A percentile compares a stretch with the other conserved stretches of the same genome.
phyloP scores from a whole-genome alignment of 2,113 vertebrate species.

The Empidonax traillii region DNA sequence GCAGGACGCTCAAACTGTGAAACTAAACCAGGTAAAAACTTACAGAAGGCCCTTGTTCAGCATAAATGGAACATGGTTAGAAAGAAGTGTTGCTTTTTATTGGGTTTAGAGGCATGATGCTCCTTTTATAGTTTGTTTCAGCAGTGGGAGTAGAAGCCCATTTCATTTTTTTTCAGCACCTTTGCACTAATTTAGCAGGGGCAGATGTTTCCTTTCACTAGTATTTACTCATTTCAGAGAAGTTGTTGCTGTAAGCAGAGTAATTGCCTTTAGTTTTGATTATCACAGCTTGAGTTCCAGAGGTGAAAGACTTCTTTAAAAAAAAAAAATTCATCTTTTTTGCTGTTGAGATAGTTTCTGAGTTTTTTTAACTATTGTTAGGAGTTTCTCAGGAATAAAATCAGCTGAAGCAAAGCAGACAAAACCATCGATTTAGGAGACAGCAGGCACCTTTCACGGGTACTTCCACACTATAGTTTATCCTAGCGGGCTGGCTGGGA shows the following conservation, averaged over 20 bases:
- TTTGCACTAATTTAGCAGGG: neutral
- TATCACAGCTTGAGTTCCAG: slow-evolving; percentile 30
- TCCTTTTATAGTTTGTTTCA: neutral
- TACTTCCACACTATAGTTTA: neutral
- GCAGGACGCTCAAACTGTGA: neutral
- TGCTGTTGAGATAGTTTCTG: neutral
- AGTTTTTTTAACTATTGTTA: slow-evolving; percentile 20
- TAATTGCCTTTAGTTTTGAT: slow-evolving; percentile 29
- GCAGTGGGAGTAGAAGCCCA: neutral
- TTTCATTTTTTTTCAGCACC: neutral
- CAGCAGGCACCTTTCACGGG: neutral
- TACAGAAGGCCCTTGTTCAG: neutral
- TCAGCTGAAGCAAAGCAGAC: slow-evolving; percentile 7
- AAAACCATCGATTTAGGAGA: neutral
- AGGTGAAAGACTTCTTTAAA: neutral
- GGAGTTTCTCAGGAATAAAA: slow-evolving; percentile 61
- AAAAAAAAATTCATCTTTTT: neutral
- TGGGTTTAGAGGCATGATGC: neutral
- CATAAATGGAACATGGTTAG: neutral
- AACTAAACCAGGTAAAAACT: neutral
- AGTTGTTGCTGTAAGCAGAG: slow-evolving; percentile 4
- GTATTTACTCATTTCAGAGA: slow-evolving; percentile 17
- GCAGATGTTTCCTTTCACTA: slow-evolving; percentile 22
- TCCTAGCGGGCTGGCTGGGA: neutral
- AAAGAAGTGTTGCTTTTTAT: neutral